phyloP scores from a whole-genome alignment of 2,888 invertebrate species.

The Dioctria rufipes region DNA sequence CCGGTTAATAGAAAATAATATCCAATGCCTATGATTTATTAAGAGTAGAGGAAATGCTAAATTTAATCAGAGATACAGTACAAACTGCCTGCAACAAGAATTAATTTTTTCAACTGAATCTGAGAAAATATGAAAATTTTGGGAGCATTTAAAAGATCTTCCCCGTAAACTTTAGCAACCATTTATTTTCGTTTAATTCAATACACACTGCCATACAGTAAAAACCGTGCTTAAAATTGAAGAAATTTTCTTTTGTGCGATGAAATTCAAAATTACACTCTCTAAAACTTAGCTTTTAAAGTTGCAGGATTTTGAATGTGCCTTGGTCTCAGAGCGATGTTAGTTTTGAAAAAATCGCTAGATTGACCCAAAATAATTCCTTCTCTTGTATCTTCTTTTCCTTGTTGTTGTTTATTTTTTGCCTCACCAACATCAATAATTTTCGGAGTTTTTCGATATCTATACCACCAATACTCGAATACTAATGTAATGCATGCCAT shows the following conservation, averaged over 20 bases:
- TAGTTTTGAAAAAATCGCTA: background rate
- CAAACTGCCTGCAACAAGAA: no score
- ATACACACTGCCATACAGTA: no score
- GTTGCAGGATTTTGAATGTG: constrained; percentile 68
- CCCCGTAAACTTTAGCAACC: no score
- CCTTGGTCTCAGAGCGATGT: constrained; percentile 66
- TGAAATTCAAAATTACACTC: background rate
- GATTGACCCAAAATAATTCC: constrained; percentile 36
- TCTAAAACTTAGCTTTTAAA: constrained; percentile 68
- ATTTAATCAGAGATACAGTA: no score
- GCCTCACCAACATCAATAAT: constrained; percentile 77
- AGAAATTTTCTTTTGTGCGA: constrained; percentile 7
- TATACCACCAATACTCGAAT: constrained; percentile 96
- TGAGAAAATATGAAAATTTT: no score
- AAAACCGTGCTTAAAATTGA: background rate
- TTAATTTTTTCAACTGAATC: no score
- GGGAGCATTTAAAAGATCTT: no score
- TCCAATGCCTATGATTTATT: no score
- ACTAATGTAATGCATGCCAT: constrained; percentile 91
- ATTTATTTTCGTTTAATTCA: no score
- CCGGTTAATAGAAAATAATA: no score
- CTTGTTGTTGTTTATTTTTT: constrained; percentile 62
- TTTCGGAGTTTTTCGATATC: constrained; percentile 78
- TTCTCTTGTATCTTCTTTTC: constrained; percentile 61
- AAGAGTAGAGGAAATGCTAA: no score